Base-by-base conservation (phyloP, 2,113 vertebrate species). In the Monarcha castaneiventris region DNA sequence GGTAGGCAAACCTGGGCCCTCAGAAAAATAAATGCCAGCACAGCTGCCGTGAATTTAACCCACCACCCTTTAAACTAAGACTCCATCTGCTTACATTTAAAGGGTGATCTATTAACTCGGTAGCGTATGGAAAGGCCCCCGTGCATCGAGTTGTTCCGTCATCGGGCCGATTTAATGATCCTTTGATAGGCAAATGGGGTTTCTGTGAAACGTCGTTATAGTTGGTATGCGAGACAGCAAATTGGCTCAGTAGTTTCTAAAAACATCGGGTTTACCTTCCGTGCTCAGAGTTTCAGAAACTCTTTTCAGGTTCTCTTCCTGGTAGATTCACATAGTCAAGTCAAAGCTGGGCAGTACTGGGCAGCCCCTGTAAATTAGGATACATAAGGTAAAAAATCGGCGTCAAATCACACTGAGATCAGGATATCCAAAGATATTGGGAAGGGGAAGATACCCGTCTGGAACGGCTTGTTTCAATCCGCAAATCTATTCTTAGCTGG, bases 41-140 rank as follows among this genome's bases (percentile, higher is more conserved):
- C 52, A 78, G 76, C 69, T 75, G 76, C 83, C 12, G n/a, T 9
- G 84, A 77, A 74, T 94, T 73, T 90, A 87, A 94, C 73, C 44
- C 21, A 73, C 46, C 77, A 88, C 39, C 35, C 61, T 88, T 80
- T 88, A 88, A 73, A 71, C 43, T 68, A 54, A 72, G 78, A 3
- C 48, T 88, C 85, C 94, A 90, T 94, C 94, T 94, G 93, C 35
- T 91, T 71, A 44, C 52, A 33, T 93, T 90, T 90, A 90, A 86
- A 93, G 87, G 59, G 78, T 91, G 75, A 96, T 95, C 51, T 87
- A 84, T 96, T 94, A 91, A 83, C 76, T 56, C 13, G 15, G 80
- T 51, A 81, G 58, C 32, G 30, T 61, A 33, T 46, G 72, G 87
- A n/a, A 84, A 80, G 90, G 27, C 10, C 61, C 37, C 46, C 4